These are phyloP conservation scores for Lagria hirta DNA, from an alignment of 2,888 invertebrate genomes.

Conservation along the genomic window DNA sequence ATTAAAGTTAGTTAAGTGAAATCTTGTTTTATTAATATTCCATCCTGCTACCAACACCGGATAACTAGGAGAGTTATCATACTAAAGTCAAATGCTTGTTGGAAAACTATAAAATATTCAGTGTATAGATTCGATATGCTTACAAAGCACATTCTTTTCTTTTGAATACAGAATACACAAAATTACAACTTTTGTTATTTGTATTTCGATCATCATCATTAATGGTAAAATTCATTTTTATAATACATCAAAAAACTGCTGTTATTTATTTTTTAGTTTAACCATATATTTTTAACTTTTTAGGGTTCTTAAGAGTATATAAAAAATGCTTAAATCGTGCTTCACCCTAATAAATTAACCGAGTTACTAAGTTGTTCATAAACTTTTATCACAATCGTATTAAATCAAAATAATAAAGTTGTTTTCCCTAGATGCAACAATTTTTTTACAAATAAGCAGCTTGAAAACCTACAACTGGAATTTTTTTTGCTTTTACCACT, in stretches of 20 bases:
- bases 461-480: too few relatives aligned
- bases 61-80: too few relatives aligned
- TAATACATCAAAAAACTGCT: constrained; percentile 16
- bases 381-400: constrained; percentile 11
- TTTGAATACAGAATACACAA: constrained; percentile 8
- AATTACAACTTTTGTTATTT: constrained; percentile 26
- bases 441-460: too few relatives aligned
- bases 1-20: too few relatives aligned
- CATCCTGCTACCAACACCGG: too few relatives aligned
- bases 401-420: constrained; percentile 14
- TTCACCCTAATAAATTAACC: constrained; percentile 20
- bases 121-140: constrained; percentile 13
- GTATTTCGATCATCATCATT: constrained; percentile 18
- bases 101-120: constrained; percentile 20
- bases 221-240: constrained; percentile 26
- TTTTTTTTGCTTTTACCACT: too few relatives aligned
- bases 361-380: constrained; percentile 18
- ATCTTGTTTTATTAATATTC: too few relatives aligned
- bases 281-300: too few relatives aligned
- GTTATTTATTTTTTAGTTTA: constrained; percentile 15
- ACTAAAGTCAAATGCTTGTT: too few relatives aligned
- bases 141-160: constrained; percentile 12
- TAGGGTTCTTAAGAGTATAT: too few relatives aligned
- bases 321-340: too few relatives aligned
- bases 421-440: constrained; percentile 7